Evolutionary conservation across 2,888 invertebrate species (phyloP).

Genomic region (Monoplex corrugatus): DNA sequence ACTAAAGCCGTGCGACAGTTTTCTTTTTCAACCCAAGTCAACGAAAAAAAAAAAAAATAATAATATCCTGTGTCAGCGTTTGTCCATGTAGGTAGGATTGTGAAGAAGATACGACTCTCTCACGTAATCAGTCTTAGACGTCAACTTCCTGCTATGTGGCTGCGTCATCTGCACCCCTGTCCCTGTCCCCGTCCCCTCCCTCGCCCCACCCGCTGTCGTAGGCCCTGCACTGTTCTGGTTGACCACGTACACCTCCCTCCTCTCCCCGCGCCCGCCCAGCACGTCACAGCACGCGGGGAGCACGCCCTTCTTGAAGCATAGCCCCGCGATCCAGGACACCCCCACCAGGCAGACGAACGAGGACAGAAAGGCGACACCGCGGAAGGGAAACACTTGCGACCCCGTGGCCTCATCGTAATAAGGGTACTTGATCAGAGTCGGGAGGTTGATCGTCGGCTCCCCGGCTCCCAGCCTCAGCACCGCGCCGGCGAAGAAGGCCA

Average conservation of each 20-base stretch:
- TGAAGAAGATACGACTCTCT: no score
- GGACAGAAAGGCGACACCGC: conserved; percentile 95
- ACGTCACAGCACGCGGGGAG: conserved; percentile 24
- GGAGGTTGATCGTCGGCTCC: conserved; percentile 83
- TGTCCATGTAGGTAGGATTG: no score
- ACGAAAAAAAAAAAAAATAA: no score
- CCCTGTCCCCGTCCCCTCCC: no score
- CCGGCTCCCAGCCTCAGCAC: conserved; percentile 85
- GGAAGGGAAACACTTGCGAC: conserved; percentile 94
- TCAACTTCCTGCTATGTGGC: no score
- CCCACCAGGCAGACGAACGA: conserved; percentile 82
- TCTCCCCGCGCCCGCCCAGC: neutral
- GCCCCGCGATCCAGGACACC: conserved; percentile 28
- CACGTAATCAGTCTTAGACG: no score
- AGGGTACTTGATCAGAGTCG: conserved; percentile 87
- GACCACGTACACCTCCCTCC: neutral
- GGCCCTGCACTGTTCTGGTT: no score
- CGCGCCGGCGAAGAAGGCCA: conserved; percentile 49
- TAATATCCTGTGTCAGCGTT: no score
- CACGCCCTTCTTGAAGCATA: conserved; percentile 28
- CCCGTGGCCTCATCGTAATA: conserved; percentile 83
- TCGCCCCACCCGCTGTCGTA: no score
- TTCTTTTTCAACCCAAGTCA: no score
- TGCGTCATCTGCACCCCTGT: no score
- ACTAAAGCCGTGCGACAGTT: no score